Percentiles rank a stretch among this genome's conserved stretches.
Conservation (phyloP, 2,113 vertebrate species). For the Eretmochelys imbricata region DNA sequence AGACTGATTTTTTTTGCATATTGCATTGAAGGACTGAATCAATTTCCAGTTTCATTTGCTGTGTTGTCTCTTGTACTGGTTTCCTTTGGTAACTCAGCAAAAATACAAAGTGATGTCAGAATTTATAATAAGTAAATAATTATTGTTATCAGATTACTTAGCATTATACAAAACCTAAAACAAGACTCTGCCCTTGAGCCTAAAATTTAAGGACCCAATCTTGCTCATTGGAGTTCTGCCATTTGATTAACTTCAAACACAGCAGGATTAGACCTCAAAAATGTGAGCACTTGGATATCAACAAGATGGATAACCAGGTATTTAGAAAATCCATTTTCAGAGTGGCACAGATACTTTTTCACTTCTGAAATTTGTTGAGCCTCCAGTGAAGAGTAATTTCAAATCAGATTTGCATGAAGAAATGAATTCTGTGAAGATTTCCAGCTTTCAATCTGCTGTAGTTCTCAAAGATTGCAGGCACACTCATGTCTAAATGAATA, state of each 20-base stretch:
- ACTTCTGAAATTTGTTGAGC: neutral
- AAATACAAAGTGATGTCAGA: neutral
- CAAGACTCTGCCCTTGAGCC: neutral
- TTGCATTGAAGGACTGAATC: neutral
- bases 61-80: neutral
- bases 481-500: neutral
- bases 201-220: neutral
- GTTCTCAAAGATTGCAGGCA: neutral
- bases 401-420: neutral
- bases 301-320: neutral
- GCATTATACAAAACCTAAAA: neutral
- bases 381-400: neutral
- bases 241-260: neutral
- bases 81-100: neutral
- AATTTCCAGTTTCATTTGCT: neutral
- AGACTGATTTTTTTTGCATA: rapidly evolving
- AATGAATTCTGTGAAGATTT: neutral
- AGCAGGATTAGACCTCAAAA: neutral
- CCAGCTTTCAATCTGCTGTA: neutral
- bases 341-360: neutral
- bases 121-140: neutral
- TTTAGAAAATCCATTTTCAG: constrained; percentile 2
- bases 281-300: neutral
- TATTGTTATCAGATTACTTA: rapidly evolving
- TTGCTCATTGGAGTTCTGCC: neutral